Conservation (phyloP, 2,888 invertebrate species). For the Drosophila limbata region DNA sequence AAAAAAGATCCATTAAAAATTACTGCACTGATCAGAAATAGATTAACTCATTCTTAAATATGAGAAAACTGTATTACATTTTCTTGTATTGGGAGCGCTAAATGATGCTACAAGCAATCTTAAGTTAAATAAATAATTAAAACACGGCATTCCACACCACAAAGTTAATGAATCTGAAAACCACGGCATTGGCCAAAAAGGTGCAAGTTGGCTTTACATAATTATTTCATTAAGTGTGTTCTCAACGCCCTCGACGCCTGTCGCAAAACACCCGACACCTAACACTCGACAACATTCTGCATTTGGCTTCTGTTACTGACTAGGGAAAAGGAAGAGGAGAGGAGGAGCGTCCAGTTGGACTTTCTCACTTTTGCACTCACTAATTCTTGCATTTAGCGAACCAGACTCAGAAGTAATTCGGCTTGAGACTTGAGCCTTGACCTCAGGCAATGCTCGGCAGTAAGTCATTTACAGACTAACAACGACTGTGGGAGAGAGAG, state of each 20-base stretch:
- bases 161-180: slow-evolving; percentile 71
- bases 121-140: slow-evolving; percentile 37
- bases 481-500: slow-evolving; percentile 1
- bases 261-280: slow-evolving; percentile 1
- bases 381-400: slow-evolving; percentile 68
- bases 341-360: slow-evolving; percentile 32
- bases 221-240: slow-evolving; percentile 78
- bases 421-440: slow-evolving; percentile 58
- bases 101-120: slow-evolving; percentile 12
- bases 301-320: background rate
- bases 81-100: too few species aligned
- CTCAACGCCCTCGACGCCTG: slow-evolving; percentile 24
- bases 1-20: too few species aligned
- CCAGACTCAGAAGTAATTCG: slow-evolving; percentile 49
- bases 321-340: too few species aligned
- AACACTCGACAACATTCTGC: background rate
- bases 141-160: slow-evolving; percentile 35
- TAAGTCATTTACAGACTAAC: slow-evolving; percentile 37
- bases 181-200: slow-evolving; percentile 57
- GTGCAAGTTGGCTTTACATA: slow-evolving; percentile 69
- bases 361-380: slow-evolving; percentile 69
- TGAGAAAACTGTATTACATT: too few species aligned
- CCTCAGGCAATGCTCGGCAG: slow-evolving; percentile 55
- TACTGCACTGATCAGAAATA: too few species aligned
- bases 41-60: too few species aligned